Conservation (phyloP, 2,797 vertebrate genomes). For the Eulemur mongoz region DNA sequence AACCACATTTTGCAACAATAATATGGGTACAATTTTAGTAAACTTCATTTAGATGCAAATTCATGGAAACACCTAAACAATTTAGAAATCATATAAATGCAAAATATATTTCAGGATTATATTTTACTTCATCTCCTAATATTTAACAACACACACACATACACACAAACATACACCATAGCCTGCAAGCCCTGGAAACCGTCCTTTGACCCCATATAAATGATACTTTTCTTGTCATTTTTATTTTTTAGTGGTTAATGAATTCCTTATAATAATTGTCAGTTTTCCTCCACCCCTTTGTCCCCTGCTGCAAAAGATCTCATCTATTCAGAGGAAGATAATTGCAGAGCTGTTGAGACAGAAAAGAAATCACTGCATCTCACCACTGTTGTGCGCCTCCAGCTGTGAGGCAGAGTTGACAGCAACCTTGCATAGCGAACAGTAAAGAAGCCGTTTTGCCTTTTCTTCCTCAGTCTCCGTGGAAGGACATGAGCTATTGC, state of each 20-base stretch:
- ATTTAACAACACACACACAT: background rate
- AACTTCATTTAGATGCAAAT: background rate
- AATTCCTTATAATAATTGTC: slow-evolving; percentile 78
- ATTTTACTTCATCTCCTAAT: background rate
- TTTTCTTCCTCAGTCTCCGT: slow-evolving; percentile 95
- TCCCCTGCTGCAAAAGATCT: slow-evolving; percentile 81
- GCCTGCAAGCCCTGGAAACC: slow-evolving; percentile 37
- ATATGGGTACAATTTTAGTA: background rate
- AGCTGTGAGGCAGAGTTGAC: slow-evolving; percentile 99
- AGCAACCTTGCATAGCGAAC: slow-evolving; percentile 98
- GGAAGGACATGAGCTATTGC: slow-evolving; percentile 84
- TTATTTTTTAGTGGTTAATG: slow-evolving; percentile 78
- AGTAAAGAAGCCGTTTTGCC: slow-evolving; percentile 96
- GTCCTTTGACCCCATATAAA: slow-evolving; percentile 35
- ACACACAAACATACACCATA: background rate
- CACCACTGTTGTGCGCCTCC: slow-evolving; percentile 98
- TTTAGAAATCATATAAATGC: background rate
- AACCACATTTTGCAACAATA: background rate
- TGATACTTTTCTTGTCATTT: slow-evolving; percentile 71
- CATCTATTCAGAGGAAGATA: slow-evolving; percentile 81
- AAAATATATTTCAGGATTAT: background rate
- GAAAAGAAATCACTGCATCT: slow-evolving; percentile 80
- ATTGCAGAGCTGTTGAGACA: slow-evolving; percentile 78
- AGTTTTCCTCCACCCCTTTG: slow-evolving; percentile 73
- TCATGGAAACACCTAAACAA: background rate